Base-by-base conservation (phyloP, 2,888 invertebrate genomes). In the Erynnis tages region DNA sequence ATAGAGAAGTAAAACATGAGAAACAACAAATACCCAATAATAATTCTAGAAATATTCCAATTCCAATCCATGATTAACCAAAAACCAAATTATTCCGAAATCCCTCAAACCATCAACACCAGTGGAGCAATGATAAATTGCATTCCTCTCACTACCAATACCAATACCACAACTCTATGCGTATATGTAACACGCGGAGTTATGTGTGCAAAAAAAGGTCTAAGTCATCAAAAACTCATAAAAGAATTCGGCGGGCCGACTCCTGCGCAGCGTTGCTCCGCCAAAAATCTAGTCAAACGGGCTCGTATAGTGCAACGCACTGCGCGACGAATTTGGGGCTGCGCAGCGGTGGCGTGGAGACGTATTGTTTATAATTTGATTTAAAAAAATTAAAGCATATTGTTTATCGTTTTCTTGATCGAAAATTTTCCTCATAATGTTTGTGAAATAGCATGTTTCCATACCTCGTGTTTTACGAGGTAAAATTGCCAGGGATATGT, bases 261-360 rank as follows among this genome's bases (percentile, higher is more conserved):
- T 56, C 61, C 49, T 35, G 61, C 62, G 62, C 61, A 49, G 55
- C 55, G 57, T 56, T 56, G 54, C 60, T 75, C 79, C 82, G 86
- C 88, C 87, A 88, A 88, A 88, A 89, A 89, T 88, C 89, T 89
- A 89, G 89, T 88, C 89, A 87, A 82, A 89, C 88, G 83, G 84
- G 88, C 82, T 87, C 67, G 78, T 82, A 77, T 86, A 84, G 87
- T 86, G 87, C 87, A 87, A 86, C 80, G 87, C 79, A 84, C 87
- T 81, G 78, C 61, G 73, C 78, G 78, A 75, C 80, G 80, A 75
- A 80, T 82, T 79, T 77, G 63, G 54, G 71, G 69, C 60, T 54
- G 69, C 58, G 75, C 60, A 68, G 53, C 58, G 11, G 11, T 54
- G 47, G 29, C 0, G 52, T 74, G 61, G 83, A 86, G 78, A 56